Evolutionary conservation across 2,797 vertebrate genomes (phyloP).

Genomic region (Aulostomus chinensis): DNA sequence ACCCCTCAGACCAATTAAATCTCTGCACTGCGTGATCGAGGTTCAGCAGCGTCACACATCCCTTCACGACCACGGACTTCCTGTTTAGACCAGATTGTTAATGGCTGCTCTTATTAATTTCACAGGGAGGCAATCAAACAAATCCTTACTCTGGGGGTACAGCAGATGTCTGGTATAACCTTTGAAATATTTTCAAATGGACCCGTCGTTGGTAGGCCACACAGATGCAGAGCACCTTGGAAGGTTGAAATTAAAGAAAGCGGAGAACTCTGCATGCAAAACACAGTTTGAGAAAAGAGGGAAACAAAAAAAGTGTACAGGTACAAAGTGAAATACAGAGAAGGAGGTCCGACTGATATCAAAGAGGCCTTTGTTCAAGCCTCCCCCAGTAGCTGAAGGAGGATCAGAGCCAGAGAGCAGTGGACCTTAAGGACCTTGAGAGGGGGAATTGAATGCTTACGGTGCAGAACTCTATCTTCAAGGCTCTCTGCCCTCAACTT

Average conservation of each 20-base stretch:
- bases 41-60: slow-evolving; percentile 29
- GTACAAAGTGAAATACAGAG: slow-evolving; percentile 19
- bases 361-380: slow-evolving; percentile 63
- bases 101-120: slow-evolving; percentile 63
- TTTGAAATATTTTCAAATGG: slow-evolving; percentile 49
- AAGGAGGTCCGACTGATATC: slow-evolving; percentile 38
- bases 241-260: slow-evolving; percentile 14
- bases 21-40: slow-evolving; percentile 25
- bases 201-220: slow-evolving; percentile 23
- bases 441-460: slow-evolving; percentile 76
- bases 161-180: slow-evolving; percentile 63
- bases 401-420: slow-evolving; percentile 70
- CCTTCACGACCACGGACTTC: slow-evolving; percentile 31
- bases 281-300: no score
- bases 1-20: no score
- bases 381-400: slow-evolving; percentile 47
- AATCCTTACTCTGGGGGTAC: slow-evolving; percentile 43
- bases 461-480: slow-evolving; percentile 77
- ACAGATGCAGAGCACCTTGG: slow-evolving; percentile 35
- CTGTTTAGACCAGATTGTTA: slow-evolving; percentile 58
- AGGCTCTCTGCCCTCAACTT: slow-evolving; percentile 71
- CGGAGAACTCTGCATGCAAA: no score
- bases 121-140: slow-evolving; percentile 62
- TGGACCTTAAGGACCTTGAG: slow-evolving; percentile 76
- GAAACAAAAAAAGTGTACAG: slow-evolving; percentile 3